Conservation (phyloP, 2,888 invertebrate species). For the Atethmia centrago region DNA sequence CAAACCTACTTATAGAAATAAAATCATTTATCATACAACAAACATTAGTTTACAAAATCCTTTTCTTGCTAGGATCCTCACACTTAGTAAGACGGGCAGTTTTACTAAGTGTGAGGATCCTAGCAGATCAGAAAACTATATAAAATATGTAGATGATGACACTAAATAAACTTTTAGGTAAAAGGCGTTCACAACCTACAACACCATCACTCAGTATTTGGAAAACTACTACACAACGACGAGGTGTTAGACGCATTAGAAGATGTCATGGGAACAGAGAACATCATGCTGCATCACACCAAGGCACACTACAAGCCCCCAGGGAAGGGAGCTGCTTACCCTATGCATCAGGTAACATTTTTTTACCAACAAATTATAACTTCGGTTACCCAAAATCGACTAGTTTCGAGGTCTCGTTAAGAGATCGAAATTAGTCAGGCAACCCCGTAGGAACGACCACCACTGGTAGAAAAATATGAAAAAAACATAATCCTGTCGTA, state of each 20-base stretch:
- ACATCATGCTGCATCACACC: slow-evolving; percentile 91
- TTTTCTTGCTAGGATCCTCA: background rate
- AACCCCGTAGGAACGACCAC: too few relatives aligned
- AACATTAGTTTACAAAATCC: background rate
- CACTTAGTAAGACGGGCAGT: too few relatives aligned
- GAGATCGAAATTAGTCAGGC: too few relatives aligned
- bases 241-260: slow-evolving; percentile 89
- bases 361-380: too few relatives aligned
- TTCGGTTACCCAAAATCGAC: background rate
- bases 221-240: slow-evolving; percentile 84
- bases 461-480: too few relatives aligned
- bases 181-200: slow-evolving; percentile 91
- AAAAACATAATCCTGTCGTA: too few relatives aligned
- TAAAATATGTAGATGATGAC: background rate
- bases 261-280: slow-evolving; percentile 88
- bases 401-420: too few relatives aligned
- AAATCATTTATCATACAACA: background rate
- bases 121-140: background rate
- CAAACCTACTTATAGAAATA: background rate
- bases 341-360: slow-evolving; percentile 91
- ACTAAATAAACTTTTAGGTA: slow-evolving; percentile 69
- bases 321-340: slow-evolving; percentile 90
- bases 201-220: slow-evolving; percentile 89
- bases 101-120: too few relatives aligned
- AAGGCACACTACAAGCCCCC: slow-evolving; percentile 91